These are phyloP conservation scores for Ladona fulva DNA, from an alignment of 1,140 invertebrate species.

Conservation along the genomic window DNA sequence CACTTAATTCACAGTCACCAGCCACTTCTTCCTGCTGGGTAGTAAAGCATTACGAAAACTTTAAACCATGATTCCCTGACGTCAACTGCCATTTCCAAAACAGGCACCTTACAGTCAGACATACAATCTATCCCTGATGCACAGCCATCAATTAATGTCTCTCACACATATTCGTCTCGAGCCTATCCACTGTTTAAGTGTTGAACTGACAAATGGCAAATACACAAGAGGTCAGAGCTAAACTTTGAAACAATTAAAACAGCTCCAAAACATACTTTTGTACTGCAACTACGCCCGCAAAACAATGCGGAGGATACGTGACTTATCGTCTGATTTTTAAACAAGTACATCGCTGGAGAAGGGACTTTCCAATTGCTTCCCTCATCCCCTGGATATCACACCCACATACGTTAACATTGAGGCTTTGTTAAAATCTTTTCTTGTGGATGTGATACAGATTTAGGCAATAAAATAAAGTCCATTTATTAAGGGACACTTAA, in stretches of 20 bases:
- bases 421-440: too few relatives aligned
- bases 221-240: background rate
- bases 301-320: background rate
- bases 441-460: too few relatives aligned
- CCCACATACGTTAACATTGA: too few relatives aligned
- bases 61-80: background rate
- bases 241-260: slow-evolving; percentile 3
- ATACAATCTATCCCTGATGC: background rate
- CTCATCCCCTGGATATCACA: too few relatives aligned
- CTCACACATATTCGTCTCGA: background rate
- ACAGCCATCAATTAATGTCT: background rate
- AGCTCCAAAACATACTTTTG: background rate
- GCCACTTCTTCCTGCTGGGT: too few relatives aligned
- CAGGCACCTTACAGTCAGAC: background rate
- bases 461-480: too few relatives aligned
- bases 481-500: too few relatives aligned
- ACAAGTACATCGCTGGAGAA: too few relatives aligned
- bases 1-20: too few relatives aligned
- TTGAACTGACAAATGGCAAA: background rate
- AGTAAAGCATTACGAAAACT: background rate
- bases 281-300: slow-evolving; percentile 2
- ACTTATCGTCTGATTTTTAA: too few relatives aligned
- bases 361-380: too few relatives aligned
- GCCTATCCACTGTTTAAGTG: background rate
- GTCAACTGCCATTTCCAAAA: background rate